Conservation (phyloP, 2,888 invertebrate genomes). For the Papilio demoleus region DNA sequence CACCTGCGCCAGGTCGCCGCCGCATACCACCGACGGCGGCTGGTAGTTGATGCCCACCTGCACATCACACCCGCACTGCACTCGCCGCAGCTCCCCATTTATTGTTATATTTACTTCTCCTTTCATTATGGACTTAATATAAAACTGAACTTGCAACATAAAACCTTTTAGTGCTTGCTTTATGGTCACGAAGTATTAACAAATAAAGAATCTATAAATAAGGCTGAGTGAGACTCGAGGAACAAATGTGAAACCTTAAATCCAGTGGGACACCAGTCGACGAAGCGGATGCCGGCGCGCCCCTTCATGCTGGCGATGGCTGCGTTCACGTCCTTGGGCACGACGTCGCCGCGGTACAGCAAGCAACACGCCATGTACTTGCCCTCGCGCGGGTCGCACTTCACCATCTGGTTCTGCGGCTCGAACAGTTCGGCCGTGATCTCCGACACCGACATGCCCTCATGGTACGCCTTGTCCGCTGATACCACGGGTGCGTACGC, state of each 20-base stretch:
- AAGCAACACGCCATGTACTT: conserved; percentile 96
- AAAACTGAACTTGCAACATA: too few species aligned
- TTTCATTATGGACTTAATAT: too few species aligned
- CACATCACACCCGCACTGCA: background rate
- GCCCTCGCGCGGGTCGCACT: conserved; percentile 92
- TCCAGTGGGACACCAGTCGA: conserved; percentile 98
- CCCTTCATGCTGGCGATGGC: conserved; percentile 91
- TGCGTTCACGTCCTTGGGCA: conserved; percentile 93
- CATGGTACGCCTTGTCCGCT: conserved; percentile 88
- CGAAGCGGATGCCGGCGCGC: conserved; percentile 91
- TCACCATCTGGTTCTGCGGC: conserved; percentile 95
- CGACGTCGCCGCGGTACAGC: conserved; percentile 95
- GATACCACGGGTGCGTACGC: conserved; percentile 90
- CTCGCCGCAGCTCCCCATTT: background rate
- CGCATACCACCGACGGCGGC: conserved; percentile 90
- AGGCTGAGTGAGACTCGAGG: background rate
- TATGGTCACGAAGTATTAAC: too few species aligned
- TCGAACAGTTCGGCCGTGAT: conserved; percentile 96
- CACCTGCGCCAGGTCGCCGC: conserved; percentile 91
- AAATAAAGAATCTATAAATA: too few species aligned
- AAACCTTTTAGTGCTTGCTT: too few species aligned
- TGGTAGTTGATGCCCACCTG: conserved; percentile 91
- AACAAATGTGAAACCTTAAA: conserved; percentile 85
- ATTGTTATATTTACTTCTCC: too few species aligned
- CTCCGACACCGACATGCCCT: conserved; percentile 90